phyloP scores from a whole-genome alignment of 2,888 invertebrate genomes.

The Archaeoteleia sp. region DNA sequence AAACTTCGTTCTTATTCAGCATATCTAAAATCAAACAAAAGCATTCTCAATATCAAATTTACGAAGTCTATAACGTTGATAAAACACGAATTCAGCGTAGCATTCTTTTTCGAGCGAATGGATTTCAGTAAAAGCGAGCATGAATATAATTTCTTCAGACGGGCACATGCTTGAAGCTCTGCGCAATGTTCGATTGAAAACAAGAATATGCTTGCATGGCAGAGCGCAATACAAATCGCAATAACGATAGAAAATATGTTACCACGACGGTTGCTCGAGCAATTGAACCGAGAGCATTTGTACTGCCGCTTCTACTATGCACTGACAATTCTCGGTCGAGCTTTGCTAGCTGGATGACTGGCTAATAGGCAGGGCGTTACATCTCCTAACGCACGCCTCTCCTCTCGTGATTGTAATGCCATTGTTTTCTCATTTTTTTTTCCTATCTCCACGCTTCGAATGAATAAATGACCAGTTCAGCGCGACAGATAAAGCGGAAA shows the following conservation, averaged over 20 bases:
- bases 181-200: slow-evolving; percentile 14
- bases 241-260: slow-evolving; percentile 20
- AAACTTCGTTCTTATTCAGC: no score
- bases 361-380: no score
- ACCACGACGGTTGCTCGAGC: slow-evolving; percentile 11
- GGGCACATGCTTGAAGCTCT: background rate
- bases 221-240: slow-evolving; percentile 13
- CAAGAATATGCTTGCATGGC: slow-evolving; percentile 12
- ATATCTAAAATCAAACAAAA: no score
- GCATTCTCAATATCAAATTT: no score
- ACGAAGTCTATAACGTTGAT: no score
- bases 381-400: background rate
- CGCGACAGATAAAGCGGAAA: slow-evolving; percentile 70
- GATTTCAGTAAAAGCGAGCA: slow-evolving; percentile 3
- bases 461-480: slow-evolving; percentile 67
- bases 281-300: slow-evolving; percentile 14
- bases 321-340: background rate
- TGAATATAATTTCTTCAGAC: slow-evolving; percentile 8
- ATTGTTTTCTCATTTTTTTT: slow-evolving; percentile 53
- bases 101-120: background rate
- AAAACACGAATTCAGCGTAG: no score
- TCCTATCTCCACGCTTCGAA: slow-evolving; percentile 51
- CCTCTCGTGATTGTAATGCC: slow-evolving; percentile 19
- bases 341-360: no score
- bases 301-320: background rate